Conservation (phyloP, 2,797 vertebrate species). For the Molossus molossus region DNA sequence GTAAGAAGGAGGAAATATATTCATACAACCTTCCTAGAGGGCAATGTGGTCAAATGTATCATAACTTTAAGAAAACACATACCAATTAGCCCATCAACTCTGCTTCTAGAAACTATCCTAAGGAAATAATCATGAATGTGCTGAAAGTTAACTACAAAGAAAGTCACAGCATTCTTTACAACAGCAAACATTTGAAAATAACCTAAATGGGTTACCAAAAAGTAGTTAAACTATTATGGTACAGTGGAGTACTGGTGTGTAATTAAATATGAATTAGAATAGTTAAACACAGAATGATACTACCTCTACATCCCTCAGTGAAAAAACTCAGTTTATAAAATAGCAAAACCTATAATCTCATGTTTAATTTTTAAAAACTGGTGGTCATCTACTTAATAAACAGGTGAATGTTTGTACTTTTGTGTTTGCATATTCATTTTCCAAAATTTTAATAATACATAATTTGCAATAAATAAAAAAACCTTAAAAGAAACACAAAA, state of each 20-base stretch:
- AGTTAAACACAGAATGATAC: not conserved
- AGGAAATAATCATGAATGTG: not conserved
- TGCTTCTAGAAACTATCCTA: not conserved
- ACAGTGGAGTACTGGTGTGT: not conserved
- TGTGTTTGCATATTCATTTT: constrained; percentile 33
- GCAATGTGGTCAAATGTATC: not conserved
- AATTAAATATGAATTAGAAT: constrained; percentile 31
- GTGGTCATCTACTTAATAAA: not conserved
- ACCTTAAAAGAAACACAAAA: not conserved
- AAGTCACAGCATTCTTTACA: not conserved
- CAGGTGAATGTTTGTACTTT: not conserved
- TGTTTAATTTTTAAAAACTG: constrained; percentile 48
- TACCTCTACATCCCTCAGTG: not conserved
- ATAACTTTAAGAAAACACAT: not conserved
- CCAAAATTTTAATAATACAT: constrained; percentile 2
- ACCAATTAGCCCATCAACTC: not conserved
- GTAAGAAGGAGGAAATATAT: not conserved
- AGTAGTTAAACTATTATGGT: not conserved
- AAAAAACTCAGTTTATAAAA: not conserved
- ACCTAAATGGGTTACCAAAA: not conserved
- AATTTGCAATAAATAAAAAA: constrained; percentile 6
- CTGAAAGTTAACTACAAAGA: not conserved
- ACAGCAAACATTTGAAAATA: not conserved
- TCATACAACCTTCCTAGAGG: not conserved
- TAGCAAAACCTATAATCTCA: not conserved